A percentile compares a stretch with the other conserved stretches of the same genome.
phyloP scores from a whole-genome alignment of 2,113 vertebrate genomes.

The Odocoileus hemionus region DNA sequence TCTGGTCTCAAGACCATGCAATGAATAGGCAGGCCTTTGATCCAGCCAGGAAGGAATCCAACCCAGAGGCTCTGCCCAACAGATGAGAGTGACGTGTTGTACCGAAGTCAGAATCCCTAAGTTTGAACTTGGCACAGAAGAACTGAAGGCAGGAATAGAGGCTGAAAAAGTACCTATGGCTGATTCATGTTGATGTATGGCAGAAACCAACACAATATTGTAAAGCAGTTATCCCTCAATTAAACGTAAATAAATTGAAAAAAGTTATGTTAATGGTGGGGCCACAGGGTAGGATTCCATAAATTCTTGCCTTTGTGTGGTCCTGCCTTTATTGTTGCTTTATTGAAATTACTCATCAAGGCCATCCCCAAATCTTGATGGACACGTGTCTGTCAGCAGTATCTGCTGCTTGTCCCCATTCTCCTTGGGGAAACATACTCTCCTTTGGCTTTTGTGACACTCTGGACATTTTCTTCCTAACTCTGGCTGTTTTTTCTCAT shows the following conservation, averaged over 20 bases:
- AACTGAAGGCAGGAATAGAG: background rate
- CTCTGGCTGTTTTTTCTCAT: background rate
- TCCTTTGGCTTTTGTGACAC: background rate
- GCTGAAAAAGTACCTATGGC: background rate
- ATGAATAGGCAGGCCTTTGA: background rate
- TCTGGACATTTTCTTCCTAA: background rate
- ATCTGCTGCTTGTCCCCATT: background rate
- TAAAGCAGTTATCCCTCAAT: background rate
- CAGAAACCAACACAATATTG: background rate
- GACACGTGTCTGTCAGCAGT: background rate
- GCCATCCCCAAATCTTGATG: background rate
- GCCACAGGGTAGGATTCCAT: background rate
- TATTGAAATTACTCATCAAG: background rate
- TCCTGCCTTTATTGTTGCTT: background rate
- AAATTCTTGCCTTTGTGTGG: background rate
- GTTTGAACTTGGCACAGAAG: background rate
- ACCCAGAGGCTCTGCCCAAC: background rate
- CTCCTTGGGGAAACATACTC: background rate
- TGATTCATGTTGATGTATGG: background rate
- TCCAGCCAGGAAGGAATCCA: background rate
- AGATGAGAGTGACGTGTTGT: background rate
- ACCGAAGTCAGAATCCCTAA: background rate
- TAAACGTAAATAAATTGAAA: background rate
- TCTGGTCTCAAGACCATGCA: background rate
- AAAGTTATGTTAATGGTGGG: background rate